These are phyloP conservation scores for Alaudala cheleensis DNA, from an alignment of 2,113 vertebrate genomes.

Conservation along the genomic window DNA sequence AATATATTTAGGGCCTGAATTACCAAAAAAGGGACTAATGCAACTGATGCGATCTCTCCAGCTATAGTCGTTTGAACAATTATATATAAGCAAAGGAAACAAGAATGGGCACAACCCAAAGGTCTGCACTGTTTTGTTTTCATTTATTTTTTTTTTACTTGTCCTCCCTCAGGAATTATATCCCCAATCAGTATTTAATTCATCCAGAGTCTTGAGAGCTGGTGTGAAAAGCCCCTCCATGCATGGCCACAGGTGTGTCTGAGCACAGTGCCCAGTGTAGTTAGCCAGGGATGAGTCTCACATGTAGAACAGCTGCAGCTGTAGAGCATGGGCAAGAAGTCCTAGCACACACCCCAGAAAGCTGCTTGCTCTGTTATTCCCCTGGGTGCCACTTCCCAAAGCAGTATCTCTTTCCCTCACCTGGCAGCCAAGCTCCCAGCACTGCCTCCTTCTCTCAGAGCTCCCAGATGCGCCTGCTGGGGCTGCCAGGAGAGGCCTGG, in stretches of 20 bases:
- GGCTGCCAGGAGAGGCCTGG: not conserved
- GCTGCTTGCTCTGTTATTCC: not conserved
- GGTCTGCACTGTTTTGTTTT: constrained; percentile 65
- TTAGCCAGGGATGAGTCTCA: not conserved
- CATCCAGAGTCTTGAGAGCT: not conserved
- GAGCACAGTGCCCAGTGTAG: not conserved
- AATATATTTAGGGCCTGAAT: constrained; percentile 66
- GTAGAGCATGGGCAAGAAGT: not conserved
- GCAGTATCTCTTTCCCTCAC: not conserved
- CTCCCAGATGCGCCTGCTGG: not conserved
- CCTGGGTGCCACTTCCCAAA: not conserved
- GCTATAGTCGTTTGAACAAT: constrained; percentile 66
- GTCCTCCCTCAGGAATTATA: not conserved
- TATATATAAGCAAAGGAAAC: constrained; percentile 67
- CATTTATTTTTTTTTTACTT: not conserved
- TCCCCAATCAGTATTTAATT: not conserved
- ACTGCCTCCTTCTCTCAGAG: not conserved
- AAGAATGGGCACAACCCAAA: constrained; percentile 62
- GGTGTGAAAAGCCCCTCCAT: not conserved
- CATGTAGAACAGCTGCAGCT: not conserved
- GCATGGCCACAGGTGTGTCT: not conserved
- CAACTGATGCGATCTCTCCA: constrained; percentile 67
- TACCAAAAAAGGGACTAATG: constrained; percentile 66
- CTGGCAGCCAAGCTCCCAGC: not conserved
- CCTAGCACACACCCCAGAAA: not conserved